phyloP scores from a whole-genome alignment of 2,888 invertebrate species.

The Caenorhabditis macrosperma region DNA sequence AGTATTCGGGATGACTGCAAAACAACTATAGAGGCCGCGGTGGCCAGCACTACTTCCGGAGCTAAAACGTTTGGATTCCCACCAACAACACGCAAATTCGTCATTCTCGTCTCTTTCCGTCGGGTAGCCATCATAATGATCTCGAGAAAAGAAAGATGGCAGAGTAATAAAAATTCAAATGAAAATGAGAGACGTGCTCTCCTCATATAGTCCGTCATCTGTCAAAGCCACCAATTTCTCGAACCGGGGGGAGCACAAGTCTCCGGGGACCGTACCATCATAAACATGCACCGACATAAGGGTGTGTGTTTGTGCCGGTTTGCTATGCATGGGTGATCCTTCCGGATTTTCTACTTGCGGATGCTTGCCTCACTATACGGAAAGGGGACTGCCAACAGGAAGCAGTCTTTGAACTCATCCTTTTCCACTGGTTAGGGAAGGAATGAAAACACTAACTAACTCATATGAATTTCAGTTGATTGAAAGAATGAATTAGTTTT shows the following conservation, averaged over 20 bases:
- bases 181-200: not conserved
- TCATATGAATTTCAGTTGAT: no score
- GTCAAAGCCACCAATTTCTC: constrained; percentile 7
- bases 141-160: not conserved
- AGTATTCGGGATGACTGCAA: no score
- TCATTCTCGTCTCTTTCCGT: not conserved
- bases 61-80: no score
- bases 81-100: not conserved
- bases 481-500: no score
- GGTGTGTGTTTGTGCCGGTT: not conserved
- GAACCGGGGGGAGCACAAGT: not conserved
- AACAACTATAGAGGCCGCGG: no score
- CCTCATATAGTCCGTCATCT: constrained; percentile 15
- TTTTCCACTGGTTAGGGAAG: no score
- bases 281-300: not conserved
- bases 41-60: no score
- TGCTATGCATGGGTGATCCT: constrained; percentile 16
- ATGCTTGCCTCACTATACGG: not conserved
- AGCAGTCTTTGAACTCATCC: no score
- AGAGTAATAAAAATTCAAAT: constrained; percentile 20
- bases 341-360: not conserved
- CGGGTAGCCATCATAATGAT: not conserved
- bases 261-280: constrained; percentile 9
- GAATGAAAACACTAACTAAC: no score
- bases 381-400: not conserved